Percentiles rank a stretch among this genome's conserved stretches.
phyloP scores from a whole-genome alignment of 1,140 invertebrate genomes.

The Lepidurus packardi region DNA sequence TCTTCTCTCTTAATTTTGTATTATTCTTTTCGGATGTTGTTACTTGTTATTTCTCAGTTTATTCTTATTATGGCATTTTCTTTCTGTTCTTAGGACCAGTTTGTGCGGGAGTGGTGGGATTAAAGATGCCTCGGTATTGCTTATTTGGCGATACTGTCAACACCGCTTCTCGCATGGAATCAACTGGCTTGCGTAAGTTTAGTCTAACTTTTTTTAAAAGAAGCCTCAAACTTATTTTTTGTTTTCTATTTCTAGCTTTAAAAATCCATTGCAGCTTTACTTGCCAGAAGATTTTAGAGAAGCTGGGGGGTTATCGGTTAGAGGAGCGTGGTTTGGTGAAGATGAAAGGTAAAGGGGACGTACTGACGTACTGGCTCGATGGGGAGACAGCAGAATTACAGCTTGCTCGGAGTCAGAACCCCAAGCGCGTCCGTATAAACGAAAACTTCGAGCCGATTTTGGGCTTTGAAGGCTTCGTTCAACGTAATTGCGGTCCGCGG shows the following conservation, averaged over 20 bases:
- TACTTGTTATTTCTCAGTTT: not conserved
- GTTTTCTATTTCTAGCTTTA: constrained; percentile 55
- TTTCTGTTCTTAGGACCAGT: constrained; percentile 64
- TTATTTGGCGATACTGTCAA: constrained; percentile 88
- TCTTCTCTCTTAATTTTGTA: not conserved
- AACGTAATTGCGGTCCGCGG: constrained; percentile 22
- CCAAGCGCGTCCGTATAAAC: not conserved
- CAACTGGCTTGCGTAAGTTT: constrained; percentile 70
- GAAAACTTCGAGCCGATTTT: not conserved
- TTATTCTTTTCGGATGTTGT: not conserved
- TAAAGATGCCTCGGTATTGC: constrained; percentile 87
- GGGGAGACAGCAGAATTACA: constrained; percentile 47
- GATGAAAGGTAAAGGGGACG: constrained; percentile 76
- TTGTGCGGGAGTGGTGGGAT: constrained; percentile 80
- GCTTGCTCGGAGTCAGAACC: constrained; percentile 23
- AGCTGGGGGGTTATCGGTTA: constrained; percentile 71
- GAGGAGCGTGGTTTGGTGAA: constrained; percentile 72
- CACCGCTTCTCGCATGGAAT: constrained; percentile 89
- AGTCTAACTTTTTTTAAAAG: not conserved
- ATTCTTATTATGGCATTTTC: constrained; percentile 36
- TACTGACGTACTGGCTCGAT: constrained; percentile 77
- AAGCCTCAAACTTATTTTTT: not conserved
- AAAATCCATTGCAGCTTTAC: constrained; percentile 77
- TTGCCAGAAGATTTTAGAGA: constrained; percentile 65
- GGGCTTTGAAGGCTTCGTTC: not conserved